Evolutionary conservation across 2,113 vertebrate species (phyloP), one percentile per base, ranked within the genome.

Genomic region (Gasterosteus nipponicus): DNA sequence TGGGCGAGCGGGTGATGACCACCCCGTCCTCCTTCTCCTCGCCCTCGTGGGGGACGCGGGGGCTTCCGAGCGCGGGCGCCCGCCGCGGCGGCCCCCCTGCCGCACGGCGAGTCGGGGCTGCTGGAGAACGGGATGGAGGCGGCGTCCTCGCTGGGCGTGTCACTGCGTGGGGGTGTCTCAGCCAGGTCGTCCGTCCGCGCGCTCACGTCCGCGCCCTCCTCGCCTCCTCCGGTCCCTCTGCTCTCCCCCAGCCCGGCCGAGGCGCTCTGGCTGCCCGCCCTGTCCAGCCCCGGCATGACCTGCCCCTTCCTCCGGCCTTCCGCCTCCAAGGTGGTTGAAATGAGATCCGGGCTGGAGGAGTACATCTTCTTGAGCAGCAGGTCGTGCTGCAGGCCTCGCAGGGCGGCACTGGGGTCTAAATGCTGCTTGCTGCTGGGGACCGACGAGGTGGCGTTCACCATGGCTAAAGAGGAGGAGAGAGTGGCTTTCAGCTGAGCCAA

Each of bases 291-390:
- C 0, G 83, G 71, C 19, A 78, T 70, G 12, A 31, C 63, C 64
- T 92, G 95, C 11, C 90, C 92, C 78, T 78, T 92, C 67, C 90
- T 82, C 41, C 92, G 46, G 1, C 77, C 93, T 65, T 91, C 95
- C 0, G 92, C 95, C 33, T 96, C 96, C 75, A 96, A 58, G 19
- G 96, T 96, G 35, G 96, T 96, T 65, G 96, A 95, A 69, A 98
- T 94, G 77, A 98, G 95, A 82, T 99, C 97, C 0, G 97, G 97
- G 82, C 97, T 96, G 2, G 97, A 98, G 10, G 94, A 97, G 5
- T 96, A 96, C 94, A 97, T 95, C 89, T 96, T 96, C 61, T 96
- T 95, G 7, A 96, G 93, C 33, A 96, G 93, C 10, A 96, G 92
- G 85, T 97, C 96, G 3, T 96, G 95, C 86, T 96, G 96, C 68